Base-by-base conservation (phyloP, 2,113 vertebrate species). In the Saimiri boliviensis region DNA sequence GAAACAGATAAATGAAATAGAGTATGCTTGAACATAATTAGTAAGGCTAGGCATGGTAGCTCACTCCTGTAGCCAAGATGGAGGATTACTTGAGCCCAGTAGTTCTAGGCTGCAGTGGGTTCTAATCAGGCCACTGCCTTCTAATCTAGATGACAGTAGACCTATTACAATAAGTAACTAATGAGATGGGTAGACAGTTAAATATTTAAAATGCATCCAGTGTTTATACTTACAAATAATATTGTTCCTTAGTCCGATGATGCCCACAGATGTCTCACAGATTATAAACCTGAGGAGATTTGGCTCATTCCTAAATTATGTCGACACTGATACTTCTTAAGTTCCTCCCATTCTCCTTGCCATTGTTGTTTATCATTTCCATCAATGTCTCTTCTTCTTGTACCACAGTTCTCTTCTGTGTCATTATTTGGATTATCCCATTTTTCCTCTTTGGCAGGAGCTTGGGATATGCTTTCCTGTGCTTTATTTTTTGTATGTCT, bases 331-430 rank as follows among this genome's bases (percentile, higher is more conserved):
- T 13, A 40, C 2, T 91, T 88, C 5, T 3, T 10, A 30, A 5
- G 13, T 42, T 63, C 6, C 3, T 54, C 13, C 21, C 63, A 37
- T 68, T 4, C 2, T 8, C 4, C 9, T 45, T 20, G 25, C 2
- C 32, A 30, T 71, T 2, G 16, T 19, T 79, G 11, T 1, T 37
- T 23, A 77, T 54, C 21, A n/a, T 77, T 82, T 81, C 54, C 71
- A 16, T 45, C 32, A 54, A 52, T n/a, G 3, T 42, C 0, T 77
- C 47, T 70, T 4, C 5, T 70, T 52, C 8, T 49, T 91, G 3
- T 0, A 37, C 0, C 37, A 12, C 9, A 40, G 2, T 8, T 40
- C n/a, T 2, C 70, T 66, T 73, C 35, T 20, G 2, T 49, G 17
- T 74, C 37, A 60, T 54, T 82, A 68, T 47, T 80, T 74, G 40